A percentile compares a stretch with the other conserved stretches of the same genome.
Conservation (phyloP, 1,140 invertebrate species). For the Drosophila triauraria region DNA sequence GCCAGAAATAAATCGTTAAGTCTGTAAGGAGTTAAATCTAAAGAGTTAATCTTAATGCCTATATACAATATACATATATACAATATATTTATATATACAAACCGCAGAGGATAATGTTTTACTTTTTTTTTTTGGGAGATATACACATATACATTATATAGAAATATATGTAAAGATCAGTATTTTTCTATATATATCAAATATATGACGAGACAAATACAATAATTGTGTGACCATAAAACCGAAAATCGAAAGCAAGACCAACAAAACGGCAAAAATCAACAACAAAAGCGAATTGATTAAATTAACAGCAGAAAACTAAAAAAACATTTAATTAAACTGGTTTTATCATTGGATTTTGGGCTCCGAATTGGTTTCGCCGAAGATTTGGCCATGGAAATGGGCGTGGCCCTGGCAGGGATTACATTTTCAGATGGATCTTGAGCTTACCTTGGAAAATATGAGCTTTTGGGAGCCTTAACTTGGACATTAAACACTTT, state of each 20-base stretch:
- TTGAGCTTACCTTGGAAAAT: not conserved
- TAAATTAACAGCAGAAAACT: constrained; percentile 55
- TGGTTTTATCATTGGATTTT: constrained; percentile 41
- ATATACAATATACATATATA: constrained; percentile 75
- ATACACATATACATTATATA: constrained; percentile 28
- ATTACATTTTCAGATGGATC: not conserved
- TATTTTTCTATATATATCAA: constrained; percentile 79
- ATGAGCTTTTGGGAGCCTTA: not conserved
- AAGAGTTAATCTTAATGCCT: constrained; percentile 38
- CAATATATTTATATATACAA: constrained; percentile 75
- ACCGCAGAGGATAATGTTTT: constrained; percentile 26
- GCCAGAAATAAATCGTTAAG: constrained; percentile 39
- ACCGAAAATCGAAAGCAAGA: constrained; percentile 18
- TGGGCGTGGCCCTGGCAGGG: not conserved
- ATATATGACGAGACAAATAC: constrained; percentile 30
- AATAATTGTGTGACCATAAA: constrained; percentile 40
- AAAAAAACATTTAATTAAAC: constrained; percentile 58
- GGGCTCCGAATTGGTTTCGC: not conserved
- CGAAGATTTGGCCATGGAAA: not conserved
- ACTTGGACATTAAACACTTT: not conserved
- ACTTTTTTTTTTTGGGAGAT: constrained; percentile 60
- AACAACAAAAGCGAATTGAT: constrained; percentile 45
- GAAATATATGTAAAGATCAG: constrained; percentile 54
- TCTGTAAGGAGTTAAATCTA: constrained; percentile 41
- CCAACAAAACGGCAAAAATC: constrained; percentile 35